Conservation (phyloP, 1,140 invertebrate genomes). For the Schlechtendalia chinensis region DNA sequence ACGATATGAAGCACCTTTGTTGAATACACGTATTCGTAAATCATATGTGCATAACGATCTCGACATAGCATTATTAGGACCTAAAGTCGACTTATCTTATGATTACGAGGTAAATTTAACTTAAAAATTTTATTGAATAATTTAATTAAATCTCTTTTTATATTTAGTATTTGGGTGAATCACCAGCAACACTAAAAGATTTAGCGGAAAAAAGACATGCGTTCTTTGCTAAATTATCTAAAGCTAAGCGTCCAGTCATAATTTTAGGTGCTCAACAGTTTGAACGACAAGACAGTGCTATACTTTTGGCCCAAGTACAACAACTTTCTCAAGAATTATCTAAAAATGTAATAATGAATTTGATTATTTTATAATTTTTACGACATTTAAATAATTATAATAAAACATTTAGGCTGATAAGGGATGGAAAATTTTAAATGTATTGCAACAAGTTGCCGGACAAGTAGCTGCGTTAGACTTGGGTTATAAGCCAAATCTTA, state of each 20-base stretch:
- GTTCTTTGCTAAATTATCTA: slow-evolving; percentile 70
- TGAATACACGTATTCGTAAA: slow-evolving; percentile 95
- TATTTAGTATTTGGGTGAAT: slow-evolving; percentile 78
- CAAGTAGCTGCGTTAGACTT: slow-evolving; percentile 96
- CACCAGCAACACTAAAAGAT: slow-evolving; percentile 69
- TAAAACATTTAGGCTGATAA: slow-evolving; percentile 52
- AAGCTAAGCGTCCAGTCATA: slow-evolving; percentile 86
- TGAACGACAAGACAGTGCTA: slow-evolving; percentile 74
- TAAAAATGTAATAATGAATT: slow-evolving; percentile 56
- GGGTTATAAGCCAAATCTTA: slow-evolving; percentile 79
- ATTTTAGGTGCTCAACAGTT: slow-evolving; percentile 86
- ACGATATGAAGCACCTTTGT: slow-evolving; percentile 93
- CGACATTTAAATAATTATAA: slow-evolving; percentile 30
- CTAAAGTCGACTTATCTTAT: slow-evolving; percentile 90
- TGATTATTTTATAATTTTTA: slow-evolving; percentile 49
- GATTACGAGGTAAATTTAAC: slow-evolving; percentile 72
- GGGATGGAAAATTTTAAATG: slow-evolving; percentile 81
- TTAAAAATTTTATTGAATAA: neutral
- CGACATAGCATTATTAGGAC: slow-evolving; percentile 82
- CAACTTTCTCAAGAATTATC: slow-evolving; percentile 65
- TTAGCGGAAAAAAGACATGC: slow-evolving; percentile 74
- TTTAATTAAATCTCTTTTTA: slow-evolving; percentile 27
- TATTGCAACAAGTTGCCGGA: slow-evolving; percentile 85
- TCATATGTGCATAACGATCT: slow-evolving; percentile 83
- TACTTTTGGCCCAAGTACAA: slow-evolving; percentile 74